Base-by-base conservation (phyloP, 2,113 vertebrate genomes). In the Equus quagga region DNA sequence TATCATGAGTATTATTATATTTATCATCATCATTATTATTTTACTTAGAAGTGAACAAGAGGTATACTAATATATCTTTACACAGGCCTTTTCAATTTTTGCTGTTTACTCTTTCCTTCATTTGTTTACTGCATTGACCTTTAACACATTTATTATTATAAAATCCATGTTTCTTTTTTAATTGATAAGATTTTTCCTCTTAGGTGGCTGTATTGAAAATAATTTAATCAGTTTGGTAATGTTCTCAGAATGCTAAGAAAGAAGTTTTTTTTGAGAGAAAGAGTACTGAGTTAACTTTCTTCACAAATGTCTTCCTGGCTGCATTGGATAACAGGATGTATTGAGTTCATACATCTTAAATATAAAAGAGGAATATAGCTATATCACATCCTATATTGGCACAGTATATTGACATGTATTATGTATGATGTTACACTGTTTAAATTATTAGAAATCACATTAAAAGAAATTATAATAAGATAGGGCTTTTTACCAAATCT, bases 401-500 rank as follows among this genome's bases (percentile, higher is more conserved):
- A 98, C 97, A 89, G 97, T 97, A 94, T 97, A 96, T 96, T 98
- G 97, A 98, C 97, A 98, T 98, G 98, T 98, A 98, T 98, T 97
- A 98, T 98, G 98, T 98, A 98, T 98, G 98, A 98, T 98, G 94
- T 98, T 98, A 98, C 98, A 98, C 97, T 98, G 98, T 98, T 98
- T 98, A 98, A 98, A 98, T 98, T 98, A 98, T 98, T 98, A 98
- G 97, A 98, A 96, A 98, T 98, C 95, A 98, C 97, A 98, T 98
- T 98, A 98, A 97, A 95, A 91, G 96, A 97, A 98, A 98, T 98
- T 98, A 98, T 97, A 98, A 98, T 98, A 98, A 98, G 97, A 96
- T 97, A 95, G 97, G 98, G 98, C 97, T 98, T 98, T 98, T 97
- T 98, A 98, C 98, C 97, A 98, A 98, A 97, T 98, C 96, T 96